Evolutionary conservation across 2,888 invertebrate species (phyloP), one percentile per base, ranked within the genome.

Genomic region (Drosophila birchii): DNA sequence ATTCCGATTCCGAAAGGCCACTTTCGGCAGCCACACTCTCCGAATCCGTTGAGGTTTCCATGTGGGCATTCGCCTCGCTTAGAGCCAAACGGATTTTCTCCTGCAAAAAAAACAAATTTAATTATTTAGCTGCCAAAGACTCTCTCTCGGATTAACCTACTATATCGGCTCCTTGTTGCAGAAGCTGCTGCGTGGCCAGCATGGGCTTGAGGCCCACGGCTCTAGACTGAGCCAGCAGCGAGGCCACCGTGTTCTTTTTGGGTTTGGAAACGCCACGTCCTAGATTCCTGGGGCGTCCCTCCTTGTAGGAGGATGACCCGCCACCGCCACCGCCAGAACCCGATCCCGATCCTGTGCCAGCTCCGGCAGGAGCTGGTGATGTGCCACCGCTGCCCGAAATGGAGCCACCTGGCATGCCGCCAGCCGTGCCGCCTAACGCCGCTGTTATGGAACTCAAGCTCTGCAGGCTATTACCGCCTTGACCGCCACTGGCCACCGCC

Each of bases 171-270:
- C 92, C 93, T 66, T 93, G 92, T 63, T 92, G 92, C 36, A 93
- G 82, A 5, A 95, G 85, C 75, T 96, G 94, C 88, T 95, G 95
- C 32, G 96, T 96, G 51, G 96, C 96, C 54, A 96, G 92, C 89
- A 96, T 95, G 11, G 96, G 96, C 87, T 96, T 94, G 8, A 96
- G 94, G 0, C 96, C 97, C 41, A 97, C 94, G 7, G 97, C 97
- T 68, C 97, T 93, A 90, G 97, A 97, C 93, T 97, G 97, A 0
- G 97, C 97, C 78, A 97, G 93, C 57, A 97, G 93, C 3, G 97
- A 97, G 1, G 97, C 97, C 1, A 97, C 97, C 0, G 97, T 97
- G 92, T 97, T 97, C 94, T 97, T 97, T 94, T 97, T 97, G 75
- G 97, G 97, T 92, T 97, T 97, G 86, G 97, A 97, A 26, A 97